Conservation (phyloP, 2,797 vertebrate species). For the Eupleurogrammus muticus region DNA sequence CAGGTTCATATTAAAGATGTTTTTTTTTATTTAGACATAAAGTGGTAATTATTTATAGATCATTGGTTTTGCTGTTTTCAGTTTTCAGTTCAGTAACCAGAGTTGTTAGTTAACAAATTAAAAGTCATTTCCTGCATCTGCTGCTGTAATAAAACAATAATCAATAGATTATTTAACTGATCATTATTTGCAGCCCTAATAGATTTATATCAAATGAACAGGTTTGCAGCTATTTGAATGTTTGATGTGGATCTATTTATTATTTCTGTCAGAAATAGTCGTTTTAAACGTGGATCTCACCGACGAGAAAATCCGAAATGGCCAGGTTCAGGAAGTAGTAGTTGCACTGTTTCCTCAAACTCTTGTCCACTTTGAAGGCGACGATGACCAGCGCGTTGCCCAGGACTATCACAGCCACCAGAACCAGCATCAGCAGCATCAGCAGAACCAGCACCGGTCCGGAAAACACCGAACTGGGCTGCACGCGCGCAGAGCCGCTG, state of each 20-base stretch:
- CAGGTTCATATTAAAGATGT: too few species aligned
- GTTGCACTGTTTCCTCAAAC: constrained; percentile 89
- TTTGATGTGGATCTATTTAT: background rate
- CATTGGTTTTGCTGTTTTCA: too few species aligned
- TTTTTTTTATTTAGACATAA: too few species aligned
- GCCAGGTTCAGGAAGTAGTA: constrained; percentile 94
- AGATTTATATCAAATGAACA: background rate
- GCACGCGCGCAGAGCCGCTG: constrained; percentile 61
- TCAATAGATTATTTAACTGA: too few species aligned
- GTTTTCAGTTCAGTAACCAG: too few species aligned
- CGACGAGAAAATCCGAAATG: constrained; percentile 91
- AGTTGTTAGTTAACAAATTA: too few species aligned
- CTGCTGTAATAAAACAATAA: too few species aligned
- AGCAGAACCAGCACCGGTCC: constrained; percentile 78
- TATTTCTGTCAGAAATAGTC: too few species aligned
- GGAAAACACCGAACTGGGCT: constrained; percentile 67
- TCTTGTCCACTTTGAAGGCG: constrained; percentile 91
- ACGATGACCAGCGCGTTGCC: constrained; percentile 90
- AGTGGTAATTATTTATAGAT: too few species aligned
- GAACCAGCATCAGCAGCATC: constrained; percentile 85
- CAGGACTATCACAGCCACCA: constrained; percentile 86
- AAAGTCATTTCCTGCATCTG: too few species aligned
- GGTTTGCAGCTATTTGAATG: background rate
- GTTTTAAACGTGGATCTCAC: constrained; percentile 81
- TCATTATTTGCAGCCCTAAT: too few species aligned